Conservation (phyloP, 2,113 vertebrate genomes). For the Edolisoma coerulescens region DNA sequence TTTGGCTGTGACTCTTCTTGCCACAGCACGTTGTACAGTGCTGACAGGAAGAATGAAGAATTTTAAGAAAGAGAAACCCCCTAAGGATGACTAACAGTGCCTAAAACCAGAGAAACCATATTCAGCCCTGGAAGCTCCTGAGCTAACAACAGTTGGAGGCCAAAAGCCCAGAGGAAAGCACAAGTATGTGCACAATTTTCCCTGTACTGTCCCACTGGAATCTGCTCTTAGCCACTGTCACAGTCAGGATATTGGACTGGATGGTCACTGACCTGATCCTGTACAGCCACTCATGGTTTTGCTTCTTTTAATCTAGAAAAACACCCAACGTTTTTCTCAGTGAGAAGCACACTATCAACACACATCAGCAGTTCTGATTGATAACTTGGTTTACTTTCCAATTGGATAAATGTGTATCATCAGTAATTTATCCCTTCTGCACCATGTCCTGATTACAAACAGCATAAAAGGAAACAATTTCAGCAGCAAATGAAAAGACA, state of each 20-base stretch:
- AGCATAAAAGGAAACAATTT: conserved; percentile 3
- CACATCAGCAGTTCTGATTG: not conserved
- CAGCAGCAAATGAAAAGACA: conserved; percentile 17
- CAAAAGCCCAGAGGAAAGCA: not conserved
- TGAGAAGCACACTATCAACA: not conserved
- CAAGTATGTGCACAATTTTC: not conserved
- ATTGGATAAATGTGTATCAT: not conserved
- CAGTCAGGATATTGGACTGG: not conserved
- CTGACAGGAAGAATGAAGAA: not conserved
- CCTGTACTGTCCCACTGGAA: not conserved
- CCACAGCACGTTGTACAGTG: not conserved
- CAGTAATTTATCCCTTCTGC: conserved; percentile 27
- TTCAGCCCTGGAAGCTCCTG: not conserved
- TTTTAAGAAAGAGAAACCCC: not conserved
- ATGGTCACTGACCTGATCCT: conserved; percentile 3
- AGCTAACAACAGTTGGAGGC: not conserved
- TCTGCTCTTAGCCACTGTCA: not conserved
- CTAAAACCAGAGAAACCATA: not conserved
- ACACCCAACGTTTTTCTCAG: not conserved
- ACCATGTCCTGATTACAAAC: not conserved
- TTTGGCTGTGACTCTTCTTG: not conserved
- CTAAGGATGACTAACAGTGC: not conserved
- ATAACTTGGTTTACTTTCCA: conserved; percentile 5
- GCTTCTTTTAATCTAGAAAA: not conserved
- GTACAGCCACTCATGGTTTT: not conserved